These are phyloP conservation scores for Semnornis frantzii DNA, from an alignment of 2,113 vertebrate species.

Conservation along the genomic window DNA sequence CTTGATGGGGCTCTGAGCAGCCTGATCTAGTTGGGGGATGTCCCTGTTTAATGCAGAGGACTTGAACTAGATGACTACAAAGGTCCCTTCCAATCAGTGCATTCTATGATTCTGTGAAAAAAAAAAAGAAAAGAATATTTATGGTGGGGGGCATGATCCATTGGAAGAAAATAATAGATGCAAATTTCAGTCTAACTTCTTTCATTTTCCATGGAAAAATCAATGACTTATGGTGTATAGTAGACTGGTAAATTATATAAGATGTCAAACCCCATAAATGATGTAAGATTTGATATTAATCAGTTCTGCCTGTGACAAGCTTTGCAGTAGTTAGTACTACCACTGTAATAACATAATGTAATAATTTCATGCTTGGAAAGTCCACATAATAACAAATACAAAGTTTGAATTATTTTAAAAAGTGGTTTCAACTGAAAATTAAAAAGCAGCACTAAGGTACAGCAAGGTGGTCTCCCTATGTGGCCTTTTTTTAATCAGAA, in stretches of 20 bases:
- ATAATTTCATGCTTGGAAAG: conserved; percentile 50
- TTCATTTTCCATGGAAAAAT: conserved; percentile 58
- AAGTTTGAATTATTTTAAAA: conserved; percentile 10
- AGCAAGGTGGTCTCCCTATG: neutral
- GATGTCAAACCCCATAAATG: conserved; percentile 31
- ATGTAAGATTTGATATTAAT: conserved; percentile 65
- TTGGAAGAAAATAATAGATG: conserved; percentile 47
- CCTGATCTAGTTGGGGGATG: no score
- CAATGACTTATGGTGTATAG: conserved; percentile 51
- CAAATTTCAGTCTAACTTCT: conserved; percentile 23
- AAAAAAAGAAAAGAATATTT: conserved; percentile 1
- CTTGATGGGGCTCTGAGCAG: no score
- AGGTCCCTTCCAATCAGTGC: no score
- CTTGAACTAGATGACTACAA: no score
- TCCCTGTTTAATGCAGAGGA: no score
- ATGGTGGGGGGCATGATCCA: neutral
- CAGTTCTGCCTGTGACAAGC: conserved; percentile 55
- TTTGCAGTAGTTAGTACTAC: conserved; percentile 46
- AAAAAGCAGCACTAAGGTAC: neutral
- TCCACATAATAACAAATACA: conserved; percentile 31
- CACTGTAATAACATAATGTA: conserved; percentile 38
- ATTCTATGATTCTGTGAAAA: neutral
- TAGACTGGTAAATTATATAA: conserved; percentile 72
- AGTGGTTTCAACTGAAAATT: conserved; percentile 8
- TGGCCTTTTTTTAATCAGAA: neutral